Evolutionary conservation across 2,797 vertebrate species (phyloP).

Genomic region (Odontamblyopus lacepedii): DNA sequence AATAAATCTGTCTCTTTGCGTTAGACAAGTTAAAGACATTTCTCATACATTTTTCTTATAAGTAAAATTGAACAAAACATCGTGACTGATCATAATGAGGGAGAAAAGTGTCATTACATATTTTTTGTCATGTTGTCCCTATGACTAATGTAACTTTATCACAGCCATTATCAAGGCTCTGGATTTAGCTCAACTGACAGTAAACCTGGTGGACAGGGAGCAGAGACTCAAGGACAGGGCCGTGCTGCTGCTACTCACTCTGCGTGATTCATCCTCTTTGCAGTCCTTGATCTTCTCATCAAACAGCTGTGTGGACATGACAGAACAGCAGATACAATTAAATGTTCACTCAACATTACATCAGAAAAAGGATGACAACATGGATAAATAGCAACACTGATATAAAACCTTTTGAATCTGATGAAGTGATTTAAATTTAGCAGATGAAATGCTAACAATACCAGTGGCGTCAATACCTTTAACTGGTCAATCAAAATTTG

Average conservation of each 20-base stretch:
- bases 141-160: background rate
- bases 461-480: constrained; percentile 80
- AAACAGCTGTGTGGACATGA: constrained; percentile 84
- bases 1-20: background rate
- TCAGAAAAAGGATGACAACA: background rate
- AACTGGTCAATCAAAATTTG: constrained; percentile 98
- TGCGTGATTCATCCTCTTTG: constrained; percentile 98
- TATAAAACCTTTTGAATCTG: background rate
- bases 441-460: background rate
- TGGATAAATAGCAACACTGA: background rate
- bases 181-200: constrained; percentile 35
- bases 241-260: constrained; percentile 81
- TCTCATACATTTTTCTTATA: background rate
- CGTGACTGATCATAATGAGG: background rate
- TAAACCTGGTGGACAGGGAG: constrained; percentile 18
- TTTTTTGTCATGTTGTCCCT: background rate
- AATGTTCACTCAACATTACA: constrained; percentile 6
- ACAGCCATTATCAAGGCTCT: constrained; percentile 3
- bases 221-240: constrained; percentile 23
- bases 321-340: constrained; percentile 30
- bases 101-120: background rate
- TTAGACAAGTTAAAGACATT: background rate
- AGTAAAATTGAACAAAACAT: background rate
- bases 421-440: background rate
- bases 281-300: constrained; percentile 99